A percentile compares a stretch with the other conserved stretches of the same genome.
These are phyloP conservation scores for Microcebus ravelobensis DNA, from an alignment of 2,113 vertebrate species.

Conservation along the genomic window DNA sequence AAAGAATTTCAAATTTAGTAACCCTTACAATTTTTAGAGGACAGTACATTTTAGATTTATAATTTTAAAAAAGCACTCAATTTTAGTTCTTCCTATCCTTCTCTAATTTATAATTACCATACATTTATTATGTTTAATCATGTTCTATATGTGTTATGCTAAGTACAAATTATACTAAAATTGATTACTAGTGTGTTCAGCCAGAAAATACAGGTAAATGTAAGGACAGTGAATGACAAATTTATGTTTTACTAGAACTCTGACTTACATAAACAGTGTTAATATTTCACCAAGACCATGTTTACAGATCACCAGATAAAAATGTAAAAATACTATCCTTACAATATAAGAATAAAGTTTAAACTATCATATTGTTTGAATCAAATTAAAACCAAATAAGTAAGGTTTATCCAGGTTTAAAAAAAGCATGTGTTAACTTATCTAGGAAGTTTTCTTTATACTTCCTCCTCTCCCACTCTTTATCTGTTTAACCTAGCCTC, in stretches of 20 bases:
- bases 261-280: not conserved
- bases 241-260: not conserved
- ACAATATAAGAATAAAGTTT: not conserved
- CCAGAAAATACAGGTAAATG: not conserved
- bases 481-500: not conserved
- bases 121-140: constrained; percentile 16
- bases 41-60: not conserved
- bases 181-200: not conserved
- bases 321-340: not conserved
- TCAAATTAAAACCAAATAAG: not conserved
- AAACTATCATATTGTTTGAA: not conserved
- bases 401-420: not conserved
- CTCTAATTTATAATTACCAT: not conserved
- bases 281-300: not conserved
- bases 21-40: not conserved
- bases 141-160: not conserved
- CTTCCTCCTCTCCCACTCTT: not conserved
- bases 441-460: not conserved
- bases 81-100: not conserved
- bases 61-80: not conserved
- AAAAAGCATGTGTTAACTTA: not conserved
- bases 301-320: not conserved
- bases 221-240: not conserved
- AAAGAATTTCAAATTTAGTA: constrained; percentile 25
- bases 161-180: not conserved